These are phyloP conservation scores for Sinella curviseta DNA, from an alignment of 1,140 invertebrate species.

Conservation along the genomic window DNA sequence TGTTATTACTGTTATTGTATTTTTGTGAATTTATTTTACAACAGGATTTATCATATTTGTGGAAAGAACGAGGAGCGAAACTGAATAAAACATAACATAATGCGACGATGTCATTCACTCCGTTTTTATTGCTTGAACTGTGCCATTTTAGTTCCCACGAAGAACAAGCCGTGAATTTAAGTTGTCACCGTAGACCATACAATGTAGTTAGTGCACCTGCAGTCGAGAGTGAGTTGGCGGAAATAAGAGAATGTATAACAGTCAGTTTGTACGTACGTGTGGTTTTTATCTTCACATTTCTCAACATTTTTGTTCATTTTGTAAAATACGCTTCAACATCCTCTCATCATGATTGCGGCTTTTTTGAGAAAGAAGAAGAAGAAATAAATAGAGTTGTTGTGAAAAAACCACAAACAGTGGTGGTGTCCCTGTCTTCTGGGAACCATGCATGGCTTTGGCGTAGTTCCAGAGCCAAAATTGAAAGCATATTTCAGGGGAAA, in stretches of 20 bases:
- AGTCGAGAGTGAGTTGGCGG: neutral
- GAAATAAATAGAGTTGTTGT: too few species aligned
- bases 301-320: neutral
- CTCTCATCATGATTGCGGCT: neutral
- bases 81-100: neutral
- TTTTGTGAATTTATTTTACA: too few species aligned
- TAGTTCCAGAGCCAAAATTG: neutral
- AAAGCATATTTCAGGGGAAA: constrained; percentile 5
- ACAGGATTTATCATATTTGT: too few species aligned
- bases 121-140: neutral
- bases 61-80: too few species aligned
- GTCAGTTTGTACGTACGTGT: too few species aligned
- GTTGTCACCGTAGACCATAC: too few species aligned
- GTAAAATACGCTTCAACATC: too few species aligned
- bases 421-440: neutral
- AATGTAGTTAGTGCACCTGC: neutral
- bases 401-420: neutral
- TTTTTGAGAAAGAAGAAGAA: neutral
- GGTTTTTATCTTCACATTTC: neutral
- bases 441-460: neutral
- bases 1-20: too few species aligned
- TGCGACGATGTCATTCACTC: neutral
- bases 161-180: too few species aligned
- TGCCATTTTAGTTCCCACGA: too few species aligned
- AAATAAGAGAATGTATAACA: neutral